Base-by-base conservation (phyloP, 2,888 invertebrate species). In the Nomada flava region DNA sequence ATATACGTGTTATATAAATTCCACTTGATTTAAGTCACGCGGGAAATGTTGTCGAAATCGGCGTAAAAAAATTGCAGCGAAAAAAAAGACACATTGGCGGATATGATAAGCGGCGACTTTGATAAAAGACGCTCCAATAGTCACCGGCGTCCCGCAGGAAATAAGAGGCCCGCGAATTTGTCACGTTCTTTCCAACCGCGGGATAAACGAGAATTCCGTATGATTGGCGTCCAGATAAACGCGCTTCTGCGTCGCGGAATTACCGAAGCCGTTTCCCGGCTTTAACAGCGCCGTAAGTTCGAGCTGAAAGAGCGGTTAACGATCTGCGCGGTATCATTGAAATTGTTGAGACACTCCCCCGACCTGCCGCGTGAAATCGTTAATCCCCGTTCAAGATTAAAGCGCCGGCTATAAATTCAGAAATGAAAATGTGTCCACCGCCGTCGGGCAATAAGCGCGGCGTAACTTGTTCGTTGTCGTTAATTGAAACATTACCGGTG, bases 241-340 rank as follows among this genome's bases (percentile, higher is more conserved):
- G 55, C 10, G 36, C 63, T 2, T 4, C 47, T 36, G n/a, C 36
- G 15, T 1, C 20, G 15, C 9, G 50, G 18, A 52, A 64, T 65
- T 64, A 59, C 71, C 3, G 13, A 42, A 52, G 36, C 52, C 50
- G 23, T 76, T 65, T 44, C 59, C 64, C 11, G 29, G 50, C 57
- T 57, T 72, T 76, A 71, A 71, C 72, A 65, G 36, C 57, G 64
- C 42, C 72, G 15, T 64, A 64, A 76, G 57, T 59, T 3, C 18
- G 0, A 23, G n/a, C 11, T 20, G 26, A 72, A 71, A 71, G 64
- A 20, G 76, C 44, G 57, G 42, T 59, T 59, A 71, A 76, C 76
- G 76, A 71, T 64, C 59, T 18, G 50, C 42, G 42, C 47, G 36
- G 55, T 64, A 64, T 72, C 76, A 57, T 71, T 59, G 57, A 71